Evolutionary conservation across 2,797 vertebrate genomes (phyloP).

Genomic region (Pseudotriccus pelzelni): DNA sequence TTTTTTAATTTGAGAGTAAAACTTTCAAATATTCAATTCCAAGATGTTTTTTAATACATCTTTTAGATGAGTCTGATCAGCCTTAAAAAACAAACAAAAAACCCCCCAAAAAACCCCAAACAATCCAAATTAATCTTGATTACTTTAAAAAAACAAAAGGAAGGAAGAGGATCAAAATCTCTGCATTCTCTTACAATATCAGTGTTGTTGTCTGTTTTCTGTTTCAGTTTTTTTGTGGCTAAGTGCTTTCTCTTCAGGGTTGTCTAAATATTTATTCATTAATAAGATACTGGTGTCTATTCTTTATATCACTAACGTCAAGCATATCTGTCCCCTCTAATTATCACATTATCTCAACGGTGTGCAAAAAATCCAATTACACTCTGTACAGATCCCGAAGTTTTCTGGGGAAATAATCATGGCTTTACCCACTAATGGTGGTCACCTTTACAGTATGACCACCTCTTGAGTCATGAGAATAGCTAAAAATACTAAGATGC

Average conservation of each 20-base stretch:
- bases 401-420: background rate
- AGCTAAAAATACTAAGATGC: background rate
- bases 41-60: background rate
- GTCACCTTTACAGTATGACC: background rate
- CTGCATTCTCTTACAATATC: background rate
- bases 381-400: background rate
- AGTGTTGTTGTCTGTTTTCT: fast-evolving
- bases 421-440: background rate
- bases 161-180: fast-evolving
- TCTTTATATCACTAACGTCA: background rate
- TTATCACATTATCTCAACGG: background rate
- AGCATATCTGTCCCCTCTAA: no score
- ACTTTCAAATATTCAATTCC: background rate
- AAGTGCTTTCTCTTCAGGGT: background rate
- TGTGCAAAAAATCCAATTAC: background rate
- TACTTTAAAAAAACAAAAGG: background rate
- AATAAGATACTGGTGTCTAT: background rate
- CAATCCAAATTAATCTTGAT: background rate
- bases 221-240: background rate
- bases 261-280: background rate
- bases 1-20: background rate
- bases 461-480: background rate
- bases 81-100: background rate
- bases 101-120: background rate
- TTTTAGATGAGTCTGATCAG: background rate